Base-by-base conservation (phyloP, 2,888 invertebrate species). In the Hemistola chrysoprasaria region DNA sequence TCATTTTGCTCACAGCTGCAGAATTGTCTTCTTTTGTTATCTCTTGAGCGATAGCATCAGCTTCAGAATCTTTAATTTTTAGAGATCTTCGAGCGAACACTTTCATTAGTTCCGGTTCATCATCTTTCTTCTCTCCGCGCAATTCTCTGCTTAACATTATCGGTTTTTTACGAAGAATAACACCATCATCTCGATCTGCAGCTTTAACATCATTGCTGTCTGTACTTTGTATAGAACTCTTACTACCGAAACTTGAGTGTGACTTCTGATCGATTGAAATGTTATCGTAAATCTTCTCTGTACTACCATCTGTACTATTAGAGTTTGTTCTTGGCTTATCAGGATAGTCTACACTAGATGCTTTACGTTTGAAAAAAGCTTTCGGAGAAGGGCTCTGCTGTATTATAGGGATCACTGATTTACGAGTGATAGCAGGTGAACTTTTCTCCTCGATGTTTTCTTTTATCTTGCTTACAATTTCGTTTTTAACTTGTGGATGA, bases 61-160 rank as follows among this genome's bases (percentile, higher is more conserved):
- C 89, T 59, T 94, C 94, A 2, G 81, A 80, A 58, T 95, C 94
- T 79, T 94, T 94, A n/a, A 94, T 83, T 78, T 95, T 95, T 0
- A 95, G 79, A n/a, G 95, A 95, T 40, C 95, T 82, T 26, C 95
- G 84, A 0, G 95, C 95, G 67, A 95, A 95, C 0, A 95, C 95
- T 78, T 95, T 95, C 92, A 95, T 93, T 5, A 95, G 70, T 74
- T 95, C 95, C 0, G 95, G 95, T 68, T 94, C 94, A 22, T 93
- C 92, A 40, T 94, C 93, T 56, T 84, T 90, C 32, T 69, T 79
- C 26, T 80, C 80, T 16, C 75, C 74, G 41, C 78, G 81, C 40
- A 76, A 62, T 50, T 87, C 86, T 58, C 73, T 80, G 6, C 78
- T 65, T n/a, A 71, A 36, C 1, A 88, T 73, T 2, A 90, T 65